A percentile compares a stretch with the other conserved stretches of the same genome.
These are phyloP conservation scores for Spodoptera litura DNA, from an alignment of 1,140 invertebrate genomes.

Conservation along the genomic window DNA sequence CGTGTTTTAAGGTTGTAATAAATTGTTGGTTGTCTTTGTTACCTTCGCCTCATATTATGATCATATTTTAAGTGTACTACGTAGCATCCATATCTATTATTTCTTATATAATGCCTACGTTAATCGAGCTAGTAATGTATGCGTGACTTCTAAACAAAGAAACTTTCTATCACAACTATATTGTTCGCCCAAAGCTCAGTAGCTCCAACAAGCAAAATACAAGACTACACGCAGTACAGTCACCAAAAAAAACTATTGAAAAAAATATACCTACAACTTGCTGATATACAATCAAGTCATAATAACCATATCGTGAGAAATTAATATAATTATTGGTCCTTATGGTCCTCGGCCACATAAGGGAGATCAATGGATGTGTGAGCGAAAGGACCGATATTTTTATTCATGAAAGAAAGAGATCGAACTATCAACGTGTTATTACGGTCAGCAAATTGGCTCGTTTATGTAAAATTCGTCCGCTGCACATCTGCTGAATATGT, in stretches of 20 bases:
- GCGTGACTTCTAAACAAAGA: no score
- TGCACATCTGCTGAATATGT: constrained; percentile 64
- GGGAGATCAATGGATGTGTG: constrained; percentile 66
- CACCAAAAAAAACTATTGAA: constrained; percentile 32
- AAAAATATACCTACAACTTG: constrained; percentile 3
- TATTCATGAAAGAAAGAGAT: constrained; percentile 57
- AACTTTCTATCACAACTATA: no score
- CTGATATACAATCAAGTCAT: constrained; percentile 63
- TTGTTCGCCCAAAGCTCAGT: neutral
- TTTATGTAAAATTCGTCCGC: constrained; percentile 73
- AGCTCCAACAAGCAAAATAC: neutral
- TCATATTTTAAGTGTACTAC: no score
- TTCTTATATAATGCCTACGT: no score
- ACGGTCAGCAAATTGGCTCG: constrained; percentile 69
- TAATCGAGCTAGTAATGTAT: no score
- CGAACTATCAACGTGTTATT: constrained; percentile 66
- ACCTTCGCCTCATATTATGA: no score
- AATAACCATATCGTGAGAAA: constrained; percentile 71
- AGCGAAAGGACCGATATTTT: constrained; percentile 52
- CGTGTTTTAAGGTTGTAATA: no score
- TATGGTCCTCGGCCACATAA: constrained; percentile 52
- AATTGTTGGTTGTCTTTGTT: no score
- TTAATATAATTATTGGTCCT: constrained; percentile 77
- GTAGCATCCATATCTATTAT: no score
- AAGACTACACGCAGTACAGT: constrained; percentile 2